These are phyloP conservation scores for Allacma fusca DNA, from an alignment of 2,888 invertebrate species.

Conservation along the genomic window DNA sequence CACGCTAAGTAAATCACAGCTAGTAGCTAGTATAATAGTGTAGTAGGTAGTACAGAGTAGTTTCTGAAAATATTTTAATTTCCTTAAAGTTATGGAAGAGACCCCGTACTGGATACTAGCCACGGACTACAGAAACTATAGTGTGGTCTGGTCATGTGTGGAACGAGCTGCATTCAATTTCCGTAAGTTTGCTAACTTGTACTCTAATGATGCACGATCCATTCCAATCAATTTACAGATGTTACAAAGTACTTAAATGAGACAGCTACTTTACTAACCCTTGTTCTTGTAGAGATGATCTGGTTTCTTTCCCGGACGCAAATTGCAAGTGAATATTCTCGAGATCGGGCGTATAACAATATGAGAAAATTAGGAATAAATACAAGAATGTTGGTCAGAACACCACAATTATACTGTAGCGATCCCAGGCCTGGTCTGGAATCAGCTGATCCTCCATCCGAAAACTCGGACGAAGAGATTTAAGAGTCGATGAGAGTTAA, in stretches of 20 bases:
- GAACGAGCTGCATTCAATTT: background rate
- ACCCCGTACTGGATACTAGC: constrained; percentile 1
- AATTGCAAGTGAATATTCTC: background rate
- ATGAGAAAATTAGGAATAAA: constrained; percentile 1
- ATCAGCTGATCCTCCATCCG: background rate
- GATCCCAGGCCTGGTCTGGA: background rate
- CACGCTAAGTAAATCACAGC: too few species aligned
- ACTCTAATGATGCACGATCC: too few species aligned
- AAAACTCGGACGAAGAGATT: background rate
- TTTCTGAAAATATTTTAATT: background rate
- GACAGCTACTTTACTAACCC: background rate
- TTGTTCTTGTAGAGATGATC: background rate
- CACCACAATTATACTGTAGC: background rate
- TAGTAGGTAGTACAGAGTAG: too few species aligned
- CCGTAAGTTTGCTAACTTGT: background rate
- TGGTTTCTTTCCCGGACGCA: background rate
- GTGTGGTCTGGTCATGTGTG: background rate
- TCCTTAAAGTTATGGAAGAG: background rate
- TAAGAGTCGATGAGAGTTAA: too few species aligned
- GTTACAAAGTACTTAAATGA: too few species aligned
- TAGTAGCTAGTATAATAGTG: too few species aligned
- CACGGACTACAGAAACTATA: background rate
- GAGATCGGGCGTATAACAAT: background rate
- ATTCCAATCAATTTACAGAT: too few species aligned
- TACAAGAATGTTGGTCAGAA: background rate